Percentiles rank a stretch among this genome's conserved stretches.
These are phyloP conservation scores for Epizoanthus illoricatus DNA, from an alignment of 92 coral and sea anemone genomes.

Conservation along the genomic window DNA sequence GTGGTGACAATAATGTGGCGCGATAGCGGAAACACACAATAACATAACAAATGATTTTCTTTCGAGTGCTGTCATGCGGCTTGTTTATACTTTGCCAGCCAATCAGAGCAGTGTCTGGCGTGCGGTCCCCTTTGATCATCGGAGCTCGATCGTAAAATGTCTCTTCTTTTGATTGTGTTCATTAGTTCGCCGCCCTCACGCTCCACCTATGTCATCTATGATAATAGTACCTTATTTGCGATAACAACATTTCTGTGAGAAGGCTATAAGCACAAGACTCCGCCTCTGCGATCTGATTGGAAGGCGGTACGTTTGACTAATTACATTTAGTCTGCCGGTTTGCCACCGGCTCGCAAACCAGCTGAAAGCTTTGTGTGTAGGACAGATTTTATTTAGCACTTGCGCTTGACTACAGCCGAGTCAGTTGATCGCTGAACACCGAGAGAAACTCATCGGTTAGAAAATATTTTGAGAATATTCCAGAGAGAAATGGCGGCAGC, in stretches of 20 bases:
- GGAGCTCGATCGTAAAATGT: slow-evolving; percentile 99
- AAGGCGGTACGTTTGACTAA: slow-evolving; percentile 99
- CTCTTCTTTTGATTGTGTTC: slow-evolving; percentile 98
- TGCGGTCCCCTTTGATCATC: slow-evolving; percentile 95
- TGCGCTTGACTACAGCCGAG: slow-evolving; percentile 46
- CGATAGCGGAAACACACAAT: slow-evolving; percentile 99
- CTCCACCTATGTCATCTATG: slow-evolving; percentile 99
- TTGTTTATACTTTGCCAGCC: slow-evolving; percentile 88
- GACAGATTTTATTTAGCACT: slow-evolving; percentile 77
- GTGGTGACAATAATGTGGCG: slow-evolving; percentile 95
- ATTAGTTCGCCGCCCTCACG: slow-evolving; percentile 99
- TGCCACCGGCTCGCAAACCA: slow-evolving; percentile 97
- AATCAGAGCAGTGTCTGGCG: slow-evolving; percentile 73
- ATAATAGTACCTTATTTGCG: slow-evolving; percentile 99
- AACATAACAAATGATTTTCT: slow-evolving; percentile 97
- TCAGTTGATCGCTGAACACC: slow-evolving; percentile 22
- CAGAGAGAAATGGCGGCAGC: slow-evolving; percentile 84
- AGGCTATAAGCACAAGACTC: slow-evolving; percentile 91
- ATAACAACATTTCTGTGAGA: slow-evolving; percentile 99
- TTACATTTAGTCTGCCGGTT: slow-evolving; percentile 97
- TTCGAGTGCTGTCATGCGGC: slow-evolving; percentile 94
- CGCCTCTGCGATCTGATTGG: slow-evolving; percentile 98
- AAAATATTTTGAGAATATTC: not conserved
- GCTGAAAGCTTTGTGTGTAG: slow-evolving; percentile 89
- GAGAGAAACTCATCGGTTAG: not conserved